Evolutionary conservation across 2,888 invertebrate genomes (phyloP).

Genomic region (Zhengitettix transpicula): DNA sequence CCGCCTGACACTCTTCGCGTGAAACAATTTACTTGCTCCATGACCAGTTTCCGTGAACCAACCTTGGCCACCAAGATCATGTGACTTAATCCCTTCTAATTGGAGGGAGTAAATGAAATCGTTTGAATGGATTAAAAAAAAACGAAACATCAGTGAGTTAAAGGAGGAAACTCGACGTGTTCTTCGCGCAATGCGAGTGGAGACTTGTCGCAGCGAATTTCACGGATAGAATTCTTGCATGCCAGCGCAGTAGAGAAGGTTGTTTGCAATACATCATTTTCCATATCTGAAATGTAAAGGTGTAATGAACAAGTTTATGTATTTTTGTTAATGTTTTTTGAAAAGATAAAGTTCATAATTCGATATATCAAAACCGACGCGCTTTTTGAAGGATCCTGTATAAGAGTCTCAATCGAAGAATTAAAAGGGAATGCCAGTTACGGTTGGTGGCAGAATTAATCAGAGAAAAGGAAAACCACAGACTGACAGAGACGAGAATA

Average conservation of each 20-base stretch:
- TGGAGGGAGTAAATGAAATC: neutral
- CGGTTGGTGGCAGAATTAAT: too few relatives aligned
- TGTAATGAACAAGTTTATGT: neutral
- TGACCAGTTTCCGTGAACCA: neutral
- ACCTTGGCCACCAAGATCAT: neutral
- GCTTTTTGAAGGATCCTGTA: neutral
- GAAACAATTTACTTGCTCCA: neutral
- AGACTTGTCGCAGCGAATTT: neutral
- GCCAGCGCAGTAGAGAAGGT: neutral
- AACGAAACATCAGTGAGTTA: neutral
- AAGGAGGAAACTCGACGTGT: neutral
- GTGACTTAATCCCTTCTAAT: neutral
- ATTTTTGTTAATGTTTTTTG: neutral
- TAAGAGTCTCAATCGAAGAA: neutral
- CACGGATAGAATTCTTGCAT: neutral
- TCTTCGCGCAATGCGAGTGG: neutral
- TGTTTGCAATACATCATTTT: neutral
- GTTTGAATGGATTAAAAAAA: neutral
- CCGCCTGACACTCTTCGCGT: neutral
- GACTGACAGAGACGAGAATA: too few relatives aligned
- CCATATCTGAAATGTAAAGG: slow-evolving; percentile 1
- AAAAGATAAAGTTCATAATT: slow-evolving; percentile 1
- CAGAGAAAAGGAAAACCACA: too few relatives aligned
- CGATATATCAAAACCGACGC: neutral
- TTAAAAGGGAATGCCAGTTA: too few relatives aligned